phyloP scores from a whole-genome alignment of 2,113 vertebrate species.

The Dipodomys stephensi region DNA sequence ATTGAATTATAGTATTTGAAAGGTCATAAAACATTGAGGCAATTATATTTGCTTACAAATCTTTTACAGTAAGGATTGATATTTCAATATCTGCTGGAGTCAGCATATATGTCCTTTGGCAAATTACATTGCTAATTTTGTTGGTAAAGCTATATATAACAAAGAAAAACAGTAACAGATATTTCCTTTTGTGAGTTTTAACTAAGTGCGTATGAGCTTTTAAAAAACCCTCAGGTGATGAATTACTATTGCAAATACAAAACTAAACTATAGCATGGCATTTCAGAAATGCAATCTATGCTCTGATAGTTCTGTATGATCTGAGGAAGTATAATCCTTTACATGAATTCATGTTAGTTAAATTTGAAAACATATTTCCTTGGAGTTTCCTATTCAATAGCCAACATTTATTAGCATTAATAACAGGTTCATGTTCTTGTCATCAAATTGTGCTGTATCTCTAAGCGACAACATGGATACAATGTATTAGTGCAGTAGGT shows the following conservation, averaged over 20 bases:
- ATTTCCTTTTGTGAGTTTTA: constrained; percentile 46
- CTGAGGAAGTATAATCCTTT: not conserved
- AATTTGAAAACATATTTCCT: not conserved
- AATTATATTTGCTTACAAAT: constrained; percentile 58
- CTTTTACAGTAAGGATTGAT: constrained; percentile 33
- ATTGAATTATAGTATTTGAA: constrained; percentile 32
- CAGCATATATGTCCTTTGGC: not conserved
- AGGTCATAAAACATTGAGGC: constrained; percentile 29
- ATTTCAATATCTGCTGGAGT: not conserved
- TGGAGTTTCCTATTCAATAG: not conserved
- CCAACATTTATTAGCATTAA: not conserved
- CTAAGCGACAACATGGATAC: too few species aligned
- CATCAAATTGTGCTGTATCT: not conserved
- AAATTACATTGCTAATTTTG: constrained; percentile 36
- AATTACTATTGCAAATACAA: constrained; percentile 48
- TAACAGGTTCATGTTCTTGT: not conserved
- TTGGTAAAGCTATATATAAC: constrained; percentile 37
- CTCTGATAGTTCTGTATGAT: not conserved
- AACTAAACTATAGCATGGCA: not conserved
- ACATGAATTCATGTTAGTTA: constrained; percentile 20
- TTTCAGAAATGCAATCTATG: constrained; percentile 45
- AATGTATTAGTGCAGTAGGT: not conserved
- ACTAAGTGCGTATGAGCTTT: not conserved
- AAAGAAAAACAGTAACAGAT: constrained; percentile 43
- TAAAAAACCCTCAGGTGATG: not conserved